A percentile compares a stretch with the other conserved stretches of the same genome.
Evolutionary conservation across 2,113 vertebrate species (phyloP).

Genomic region (Pachypanchax playfairii): DNA sequence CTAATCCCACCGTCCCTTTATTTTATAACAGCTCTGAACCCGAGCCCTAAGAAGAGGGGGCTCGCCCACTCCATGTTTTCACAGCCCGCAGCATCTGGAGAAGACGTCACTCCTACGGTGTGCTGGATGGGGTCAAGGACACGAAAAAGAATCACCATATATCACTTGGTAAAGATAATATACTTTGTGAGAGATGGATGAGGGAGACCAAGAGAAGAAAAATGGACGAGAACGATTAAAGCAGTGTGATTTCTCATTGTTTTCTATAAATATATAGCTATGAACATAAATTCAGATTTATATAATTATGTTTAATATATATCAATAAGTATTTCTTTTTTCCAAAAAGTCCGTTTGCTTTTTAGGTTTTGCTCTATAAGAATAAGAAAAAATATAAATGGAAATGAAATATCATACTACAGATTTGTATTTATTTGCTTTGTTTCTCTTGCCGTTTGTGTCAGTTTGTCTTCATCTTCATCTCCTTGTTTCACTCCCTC

Average conservation of each 20-base stretch:
- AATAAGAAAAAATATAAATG: neutral
- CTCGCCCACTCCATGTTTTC: slow-evolving; percentile 70
- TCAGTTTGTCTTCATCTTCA: slow-evolving; percentile 18
- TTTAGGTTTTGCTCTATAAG: no score
- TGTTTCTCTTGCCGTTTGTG: slow-evolving; percentile 5
- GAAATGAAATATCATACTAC: neutral
- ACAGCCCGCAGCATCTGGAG: slow-evolving; percentile 68
- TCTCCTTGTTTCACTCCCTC: slow-evolving; percentile 26
- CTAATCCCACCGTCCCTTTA: slow-evolving; percentile 67
- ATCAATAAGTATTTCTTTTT: slow-evolving; percentile 1
- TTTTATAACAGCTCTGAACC: slow-evolving; percentile 75
- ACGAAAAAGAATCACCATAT: slow-evolving; percentile 41
- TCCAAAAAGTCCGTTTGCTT: neutral
- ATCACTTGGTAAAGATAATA: slow-evolving; percentile 64
- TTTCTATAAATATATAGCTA: no score
- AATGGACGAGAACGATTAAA: neutral
- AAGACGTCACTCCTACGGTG: slow-evolving; percentile 50
- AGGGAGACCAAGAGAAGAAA: no score
- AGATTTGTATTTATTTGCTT: slow-evolving; percentile 3
- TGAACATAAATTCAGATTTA: no score
- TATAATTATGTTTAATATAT: no score
- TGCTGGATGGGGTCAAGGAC: slow-evolving; percentile 69
- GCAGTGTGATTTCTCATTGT: neutral
- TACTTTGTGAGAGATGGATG: slow-evolving; percentile 28
- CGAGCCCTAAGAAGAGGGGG: slow-evolving; percentile 51